These are phyloP conservation scores for Zaprionus obscuricornis DNA, from an alignment of 2,888 invertebrate species.

Conservation along the genomic window DNA sequence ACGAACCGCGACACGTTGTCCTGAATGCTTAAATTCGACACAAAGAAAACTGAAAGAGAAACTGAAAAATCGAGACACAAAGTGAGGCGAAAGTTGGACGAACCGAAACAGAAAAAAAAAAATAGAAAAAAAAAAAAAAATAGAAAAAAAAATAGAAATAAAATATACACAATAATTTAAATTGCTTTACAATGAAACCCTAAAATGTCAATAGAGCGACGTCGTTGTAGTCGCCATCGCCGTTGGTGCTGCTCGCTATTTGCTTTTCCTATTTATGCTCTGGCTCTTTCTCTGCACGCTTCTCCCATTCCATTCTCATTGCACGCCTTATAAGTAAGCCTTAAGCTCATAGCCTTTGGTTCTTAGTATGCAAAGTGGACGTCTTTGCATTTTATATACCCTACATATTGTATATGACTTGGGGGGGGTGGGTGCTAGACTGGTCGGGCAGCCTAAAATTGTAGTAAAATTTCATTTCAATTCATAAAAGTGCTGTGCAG, in stretches of 20 bases:
- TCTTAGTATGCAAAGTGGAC: constrained; percentile 75
- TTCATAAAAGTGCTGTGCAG: no score
- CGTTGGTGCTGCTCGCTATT: no score
- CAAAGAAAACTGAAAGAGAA: constrained; percentile 3
- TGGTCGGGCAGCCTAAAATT: no score
- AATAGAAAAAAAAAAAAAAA: neutral
- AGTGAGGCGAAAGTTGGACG: neutral
- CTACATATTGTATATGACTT: no score
- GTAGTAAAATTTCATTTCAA: no score
- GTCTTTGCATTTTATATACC: constrained; percentile 46
- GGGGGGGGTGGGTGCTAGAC: no score
- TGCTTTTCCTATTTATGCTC: constrained; percentile 63
- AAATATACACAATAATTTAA: constrained; percentile 75
- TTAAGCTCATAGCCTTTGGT: constrained; percentile 4
- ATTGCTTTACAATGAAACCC: constrained; percentile 78
- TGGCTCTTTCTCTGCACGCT: constrained; percentile 7
- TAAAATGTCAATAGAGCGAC: constrained; percentile 71
- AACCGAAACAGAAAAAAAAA: constrained; percentile 9
- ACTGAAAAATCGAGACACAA: neutral
- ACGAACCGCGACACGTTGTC: constrained; percentile 69
- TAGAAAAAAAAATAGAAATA: constrained; percentile 47
- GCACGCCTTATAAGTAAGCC: neutral
- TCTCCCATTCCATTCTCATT: no score
- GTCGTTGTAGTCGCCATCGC: no score
- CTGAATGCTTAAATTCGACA: constrained; percentile 70